These are phyloP conservation scores for Trissolcus brochymenae DNA, from an alignment of 2,888 invertebrate species.

Conservation along the genomic window DNA sequence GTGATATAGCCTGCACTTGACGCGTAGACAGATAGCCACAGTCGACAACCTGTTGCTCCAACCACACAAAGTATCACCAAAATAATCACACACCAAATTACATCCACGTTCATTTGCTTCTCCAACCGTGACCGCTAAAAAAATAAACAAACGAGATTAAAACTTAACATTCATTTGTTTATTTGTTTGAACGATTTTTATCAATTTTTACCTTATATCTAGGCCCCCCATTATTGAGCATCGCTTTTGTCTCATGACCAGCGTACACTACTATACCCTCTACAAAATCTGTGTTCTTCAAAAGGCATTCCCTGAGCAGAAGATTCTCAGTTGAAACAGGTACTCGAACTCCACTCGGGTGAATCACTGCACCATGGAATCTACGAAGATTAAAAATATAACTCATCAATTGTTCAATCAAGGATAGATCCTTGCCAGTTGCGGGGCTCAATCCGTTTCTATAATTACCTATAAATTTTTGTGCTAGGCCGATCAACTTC, in stretches of 20 bases:
- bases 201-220: conserved; percentile 77
- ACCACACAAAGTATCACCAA: conserved; percentile 91
- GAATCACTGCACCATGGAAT: conserved; percentile 92
- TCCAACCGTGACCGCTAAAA: conserved; percentile 94
- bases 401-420: conserved; percentile 1
- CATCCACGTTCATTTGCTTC: conserved; percentile 95
- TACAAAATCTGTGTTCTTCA: conserved; percentile 97
- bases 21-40: conserved; percentile 85
- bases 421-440: too few relatives aligned
- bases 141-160: conserved; percentile 6
- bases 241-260: conserved; percentile 98
- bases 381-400: conserved; percentile 54
- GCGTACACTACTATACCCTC: conserved; percentile 98
- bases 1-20: conserved; percentile 31
- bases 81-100: conserved; percentile 96
- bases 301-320: conserved; percentile 92
- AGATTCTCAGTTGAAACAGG: conserved; percentile 93
- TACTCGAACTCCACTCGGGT: conserved; percentile 86
- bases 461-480: conserved; percentile 86
- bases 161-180: not conserved
- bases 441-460: not conserved
- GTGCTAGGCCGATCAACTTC: conserved; percentile 97
- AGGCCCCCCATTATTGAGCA: conserved; percentile 97
- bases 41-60: conserved; percentile 92
- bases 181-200: not conserved